Percentiles rank a stretch among this genome's conserved stretches.
Conservation (phyloP, 2,888 invertebrate genomes). For the Mongoloraphidia duomilia region DNA sequence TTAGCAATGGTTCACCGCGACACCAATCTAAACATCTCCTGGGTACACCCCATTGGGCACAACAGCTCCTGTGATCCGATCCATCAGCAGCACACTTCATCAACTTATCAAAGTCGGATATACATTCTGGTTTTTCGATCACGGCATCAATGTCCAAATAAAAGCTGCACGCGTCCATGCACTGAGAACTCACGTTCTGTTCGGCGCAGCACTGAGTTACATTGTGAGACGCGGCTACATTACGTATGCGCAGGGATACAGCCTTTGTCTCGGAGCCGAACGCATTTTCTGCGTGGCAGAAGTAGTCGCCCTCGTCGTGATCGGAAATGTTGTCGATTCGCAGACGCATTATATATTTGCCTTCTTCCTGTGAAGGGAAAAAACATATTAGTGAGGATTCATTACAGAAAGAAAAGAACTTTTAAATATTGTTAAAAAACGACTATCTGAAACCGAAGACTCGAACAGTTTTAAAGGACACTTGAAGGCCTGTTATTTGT, state of each 20-base stretch:
- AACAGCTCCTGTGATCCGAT: slow-evolving; percentile 72
- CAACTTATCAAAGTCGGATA: slow-evolving; percentile 69
- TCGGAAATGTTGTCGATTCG: slow-evolving; percentile 57
- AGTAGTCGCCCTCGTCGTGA: slow-evolving; percentile 64
- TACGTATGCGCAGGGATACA: slow-evolving; percentile 56
- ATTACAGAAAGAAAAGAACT: not conserved
- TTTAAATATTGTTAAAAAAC: not conserved
- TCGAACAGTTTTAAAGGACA: no score
- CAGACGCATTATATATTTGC: slow-evolving; percentile 59
- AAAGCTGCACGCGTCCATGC: slow-evolving; percentile 73
- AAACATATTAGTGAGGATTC: not conserved
- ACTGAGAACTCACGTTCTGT: slow-evolving; percentile 62
- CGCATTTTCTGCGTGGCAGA: slow-evolving; percentile 72
- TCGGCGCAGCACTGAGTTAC: slow-evolving; percentile 69
- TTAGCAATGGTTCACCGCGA: slow-evolving; percentile 55
- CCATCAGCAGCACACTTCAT: slow-evolving; percentile 75
- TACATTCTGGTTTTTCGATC: slow-evolving; percentile 65
- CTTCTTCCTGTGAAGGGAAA: slow-evolving; percentile 34
- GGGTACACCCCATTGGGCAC: slow-evolving; percentile 65
- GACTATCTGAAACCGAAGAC: no score
- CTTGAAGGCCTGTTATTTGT: no score
- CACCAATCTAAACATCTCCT: slow-evolving; percentile 73
- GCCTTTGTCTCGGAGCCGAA: slow-evolving; percentile 59
- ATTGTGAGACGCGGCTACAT: slow-evolving; percentile 47
- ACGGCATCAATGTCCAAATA: slow-evolving; percentile 72